Conservation (phyloP, 1,140 invertebrate genomes). For the Adoxophyes honmai region DNA sequence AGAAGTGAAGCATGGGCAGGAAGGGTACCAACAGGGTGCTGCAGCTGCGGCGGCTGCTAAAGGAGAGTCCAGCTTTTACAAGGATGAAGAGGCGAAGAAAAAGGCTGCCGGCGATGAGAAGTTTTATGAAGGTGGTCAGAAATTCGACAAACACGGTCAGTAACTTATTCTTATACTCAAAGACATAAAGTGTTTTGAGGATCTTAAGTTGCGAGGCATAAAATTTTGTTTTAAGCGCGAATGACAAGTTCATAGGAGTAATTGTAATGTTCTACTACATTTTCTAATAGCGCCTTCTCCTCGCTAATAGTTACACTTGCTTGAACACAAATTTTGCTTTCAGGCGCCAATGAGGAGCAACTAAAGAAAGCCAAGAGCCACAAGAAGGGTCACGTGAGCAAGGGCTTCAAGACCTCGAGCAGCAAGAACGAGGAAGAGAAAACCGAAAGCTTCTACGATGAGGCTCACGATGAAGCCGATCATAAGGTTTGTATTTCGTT, state of each 20-base stretch:
- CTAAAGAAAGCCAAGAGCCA: constrained; percentile 78
- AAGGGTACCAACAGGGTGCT: constrained; percentile 74
- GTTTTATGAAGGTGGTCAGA: constrained; percentile 75
- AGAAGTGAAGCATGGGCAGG: constrained; percentile 72
- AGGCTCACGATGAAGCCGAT: constrained; percentile 81
- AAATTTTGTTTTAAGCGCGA: no score
- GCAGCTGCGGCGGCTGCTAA: constrained; percentile 73
- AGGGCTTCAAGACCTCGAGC: constrained; percentile 81
- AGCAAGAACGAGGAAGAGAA: constrained; percentile 83
- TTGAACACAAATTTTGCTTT: constrained; percentile 14
- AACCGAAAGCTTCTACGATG: constrained; percentile 82
- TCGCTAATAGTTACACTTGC: neutral
- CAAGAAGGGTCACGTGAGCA: constrained; percentile 81
- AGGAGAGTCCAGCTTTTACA: constrained; percentile 77
- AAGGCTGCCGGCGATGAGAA: constrained; percentile 78
- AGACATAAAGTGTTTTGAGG: no score
- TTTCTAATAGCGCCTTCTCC: neutral
- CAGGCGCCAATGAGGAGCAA: constrained; percentile 73
- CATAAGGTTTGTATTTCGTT: constrained; percentile 42
- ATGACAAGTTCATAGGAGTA: neutral
- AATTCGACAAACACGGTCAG: constrained; percentile 77
- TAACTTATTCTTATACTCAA: no score
- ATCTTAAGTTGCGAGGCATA: no score
- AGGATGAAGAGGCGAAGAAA: constrained; percentile 76
- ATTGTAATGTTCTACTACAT: no score